Conservation (phyloP, 2,888 invertebrate genomes). For the Phortica magna region DNA sequence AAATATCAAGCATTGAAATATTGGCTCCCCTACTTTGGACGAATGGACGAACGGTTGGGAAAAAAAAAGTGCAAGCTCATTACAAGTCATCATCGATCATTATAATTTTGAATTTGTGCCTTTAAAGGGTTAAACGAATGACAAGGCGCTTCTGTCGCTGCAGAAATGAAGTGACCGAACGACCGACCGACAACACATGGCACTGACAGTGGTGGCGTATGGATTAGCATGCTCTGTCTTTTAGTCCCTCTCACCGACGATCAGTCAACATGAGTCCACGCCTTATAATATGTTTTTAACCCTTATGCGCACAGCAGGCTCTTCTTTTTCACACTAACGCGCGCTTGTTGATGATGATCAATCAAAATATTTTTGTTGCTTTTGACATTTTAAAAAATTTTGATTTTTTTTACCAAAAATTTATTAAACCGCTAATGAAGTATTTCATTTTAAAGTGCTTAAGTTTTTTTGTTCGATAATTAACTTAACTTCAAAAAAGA, state of each 20-base stretch:
- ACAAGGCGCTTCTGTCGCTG: background rate
- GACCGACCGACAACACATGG: background rate
- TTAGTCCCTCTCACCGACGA: background rate
- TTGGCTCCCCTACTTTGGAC: background rate
- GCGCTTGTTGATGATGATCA: conserved; percentile 6
- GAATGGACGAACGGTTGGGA: background rate
- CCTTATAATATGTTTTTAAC: conserved; percentile 9
- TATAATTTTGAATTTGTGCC: conserved; percentile 15
- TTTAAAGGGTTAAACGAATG: background rate
- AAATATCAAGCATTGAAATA: background rate
- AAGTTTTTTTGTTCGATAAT: too few relatives aligned
- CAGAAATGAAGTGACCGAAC: too few relatives aligned
- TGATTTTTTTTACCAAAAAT: background rate
- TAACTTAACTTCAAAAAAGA: too few relatives aligned
- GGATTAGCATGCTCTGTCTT: conserved; percentile 17
- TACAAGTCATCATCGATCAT: conserved; percentile 59
- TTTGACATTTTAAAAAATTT: conserved; percentile 22
- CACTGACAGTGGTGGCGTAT: background rate
- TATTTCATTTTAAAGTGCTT: too few relatives aligned
- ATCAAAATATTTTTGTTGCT: conserved; percentile 29
- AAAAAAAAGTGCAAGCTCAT: conserved; percentile 59
- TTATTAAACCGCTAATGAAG: background rate
- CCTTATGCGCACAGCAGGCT: conserved; percentile 5
- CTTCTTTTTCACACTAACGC: background rate
- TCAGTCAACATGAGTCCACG: background rate